phyloP scores from a whole-genome alignment of 2,888 invertebrate genomes.

The Scaptomyza parva region DNA sequence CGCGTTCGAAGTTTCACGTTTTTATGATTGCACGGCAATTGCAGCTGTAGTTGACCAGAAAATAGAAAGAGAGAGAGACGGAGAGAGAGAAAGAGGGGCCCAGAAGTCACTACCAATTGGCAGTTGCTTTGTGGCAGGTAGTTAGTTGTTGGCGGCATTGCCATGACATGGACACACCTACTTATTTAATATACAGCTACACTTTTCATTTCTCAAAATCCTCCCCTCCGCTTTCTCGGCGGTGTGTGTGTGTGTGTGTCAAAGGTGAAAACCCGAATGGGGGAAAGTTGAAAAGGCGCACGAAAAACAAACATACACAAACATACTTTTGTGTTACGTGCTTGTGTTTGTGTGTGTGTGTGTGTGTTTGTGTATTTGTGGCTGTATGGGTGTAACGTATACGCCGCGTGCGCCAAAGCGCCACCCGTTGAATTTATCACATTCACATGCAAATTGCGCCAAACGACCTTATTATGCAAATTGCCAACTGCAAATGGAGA shows the following conservation, averaged over 20 bases:
- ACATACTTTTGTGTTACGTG: constrained; percentile 19
- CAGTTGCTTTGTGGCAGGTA: constrained; percentile 30
- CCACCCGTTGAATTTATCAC: constrained; percentile 81
- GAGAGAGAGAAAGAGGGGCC: not conserved
- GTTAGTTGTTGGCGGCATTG: constrained; percentile 49
- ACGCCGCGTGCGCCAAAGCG: constrained; percentile 50
- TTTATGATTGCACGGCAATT: constrained; percentile 54
- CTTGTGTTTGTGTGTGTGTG: constrained; percentile 24
- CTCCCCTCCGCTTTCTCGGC: not conserved
- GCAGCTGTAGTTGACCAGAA: constrained; percentile 37
- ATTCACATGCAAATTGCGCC: constrained; percentile 85
- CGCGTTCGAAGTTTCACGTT: constrained; percentile 53
- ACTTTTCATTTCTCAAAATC: constrained; percentile 66
- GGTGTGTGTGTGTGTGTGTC: constrained; percentile 37
- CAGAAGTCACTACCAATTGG: constrained; percentile 26
- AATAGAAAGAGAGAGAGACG: not conserved
- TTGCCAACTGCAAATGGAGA: constrained; percentile 85
- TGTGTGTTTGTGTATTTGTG: constrained; percentile 31
- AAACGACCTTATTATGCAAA: constrained; percentile 85
- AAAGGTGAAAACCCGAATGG: constrained; percentile 67
- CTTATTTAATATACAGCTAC: constrained; percentile 78
- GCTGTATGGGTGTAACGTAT: constrained; percentile 57
- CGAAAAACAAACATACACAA: constrained; percentile 53
- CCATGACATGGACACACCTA: constrained; percentile 65
- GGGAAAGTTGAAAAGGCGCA: constrained; percentile 50